Percentiles rank a stretch among this genome's conserved stretches.
phyloP scores from a whole-genome alignment of 2,797 vertebrate species.

The Protosalanx chinensis region DNA sequence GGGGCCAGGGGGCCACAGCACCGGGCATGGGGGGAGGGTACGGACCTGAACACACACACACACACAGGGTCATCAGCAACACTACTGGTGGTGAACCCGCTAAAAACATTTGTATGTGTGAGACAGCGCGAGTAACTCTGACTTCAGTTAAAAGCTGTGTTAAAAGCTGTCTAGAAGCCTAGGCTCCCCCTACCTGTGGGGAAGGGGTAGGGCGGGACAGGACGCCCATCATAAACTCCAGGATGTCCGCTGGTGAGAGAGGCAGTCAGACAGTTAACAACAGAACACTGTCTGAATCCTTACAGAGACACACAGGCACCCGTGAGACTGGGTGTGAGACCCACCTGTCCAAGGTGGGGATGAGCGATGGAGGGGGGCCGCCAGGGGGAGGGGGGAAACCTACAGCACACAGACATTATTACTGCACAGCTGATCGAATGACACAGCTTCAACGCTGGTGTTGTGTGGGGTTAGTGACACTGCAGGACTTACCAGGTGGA shows the following conservation, averaged over 20 bases:
- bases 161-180: too few species aligned
- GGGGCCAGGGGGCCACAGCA: conserved; percentile 70
- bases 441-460: too few species aligned
- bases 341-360: conserved; percentile 75
- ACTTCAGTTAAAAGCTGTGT: background rate
- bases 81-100: background rate
- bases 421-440: too few species aligned
- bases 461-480: background rate
- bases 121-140: too few species aligned
- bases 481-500: conserved; percentile 59
- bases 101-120: background rate
- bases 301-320: background rate
- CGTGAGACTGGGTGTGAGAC: background rate
- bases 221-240: conserved; percentile 72
- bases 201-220: conserved; percentile 72
- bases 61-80: background rate
- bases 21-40: conserved; percentile 74
- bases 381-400: conserved; percentile 74
- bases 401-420: conserved; percentile 11
- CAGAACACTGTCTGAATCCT: background rate
- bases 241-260: conserved; percentile 60
- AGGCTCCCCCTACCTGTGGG: conserved; percentile 65
- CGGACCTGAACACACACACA: conserved; percentile 53
- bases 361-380: conserved; percentile 74
- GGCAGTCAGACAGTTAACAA: background rate